Evolutionary conservation across 1,140 invertebrate species (phyloP), one percentile per base, ranked within the genome.

Genomic region (Penaeus japonicus): DNA sequence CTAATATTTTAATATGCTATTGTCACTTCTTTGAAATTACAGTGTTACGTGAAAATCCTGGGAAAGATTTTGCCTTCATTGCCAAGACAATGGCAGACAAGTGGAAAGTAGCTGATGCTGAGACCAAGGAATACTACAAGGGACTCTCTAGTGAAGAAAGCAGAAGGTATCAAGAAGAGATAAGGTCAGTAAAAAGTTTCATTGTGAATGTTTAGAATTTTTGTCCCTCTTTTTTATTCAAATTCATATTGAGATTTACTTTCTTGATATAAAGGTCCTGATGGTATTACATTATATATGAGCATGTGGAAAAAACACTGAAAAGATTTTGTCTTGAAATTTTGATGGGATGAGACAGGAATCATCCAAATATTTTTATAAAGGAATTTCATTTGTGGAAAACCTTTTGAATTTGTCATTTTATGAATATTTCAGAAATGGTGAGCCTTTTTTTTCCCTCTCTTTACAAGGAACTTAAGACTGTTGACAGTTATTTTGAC

Each of bases 11-110:
- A 47, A 47, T 47, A 7, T 7, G 47, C 39, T 10, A 39, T 47
- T 47, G 15, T 47, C 47, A 0, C 1, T 85, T 17, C 12, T 17
- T 54, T 81, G 7, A 54, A 15, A 78, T 24, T 75, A 35, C 80
- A 88, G 87, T 88, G 18, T 83, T 88, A 59, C 59, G 65, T 59
- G 87, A 88, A 77, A 30, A 88, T 47, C 87, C 87, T 57, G 87
- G 87, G 22, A 47, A 35, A 83, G 87, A 88, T 54, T 88, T 88
- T 83, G 87, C 87, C 18, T 88, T 83, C 47, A 77, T 88, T 5
- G 87, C 80, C 5, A 75, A 77, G 54, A 30, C 83, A 65, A 78
- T 88, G 87, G 87, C 87, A 27, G 70, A 24, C 18, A 83, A 80
- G 30, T 88, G 87, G 87, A 88, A 88, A 59, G 78, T 55, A 82